Percentiles rank a stretch among this genome's conserved stretches.
These are phyloP conservation scores for Ecdyonurus torrentis DNA, from an alignment of 2,888 invertebrate species.

Conservation along the genomic window DNA sequence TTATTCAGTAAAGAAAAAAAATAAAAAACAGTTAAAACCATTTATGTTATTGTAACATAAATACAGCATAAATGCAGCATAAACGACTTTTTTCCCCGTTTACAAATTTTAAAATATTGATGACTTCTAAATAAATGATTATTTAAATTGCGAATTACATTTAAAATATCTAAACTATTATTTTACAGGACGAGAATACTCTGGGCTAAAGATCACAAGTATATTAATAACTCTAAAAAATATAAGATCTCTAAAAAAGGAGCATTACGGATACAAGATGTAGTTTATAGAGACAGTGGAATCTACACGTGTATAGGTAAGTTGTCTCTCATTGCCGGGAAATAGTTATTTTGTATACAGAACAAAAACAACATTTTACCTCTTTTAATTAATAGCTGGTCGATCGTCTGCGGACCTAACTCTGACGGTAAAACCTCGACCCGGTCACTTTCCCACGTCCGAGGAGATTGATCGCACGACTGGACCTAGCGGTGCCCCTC, in stretches of 20 bases:
- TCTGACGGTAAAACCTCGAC: constrained; percentile 60
- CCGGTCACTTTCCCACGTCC: constrained; percentile 62
- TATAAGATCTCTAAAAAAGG: constrained; percentile 80
- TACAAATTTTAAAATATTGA: too few relatives aligned
- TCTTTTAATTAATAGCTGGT: constrained; percentile 34
- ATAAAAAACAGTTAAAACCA: too few relatives aligned
- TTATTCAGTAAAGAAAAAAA: too few relatives aligned
- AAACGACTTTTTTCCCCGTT: too few relatives aligned
- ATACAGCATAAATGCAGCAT: too few relatives aligned
- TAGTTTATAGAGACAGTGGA: constrained; percentile 66
- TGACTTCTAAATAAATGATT: too few relatives aligned
- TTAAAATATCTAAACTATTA: too few relatives aligned
- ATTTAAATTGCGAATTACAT: too few relatives aligned
- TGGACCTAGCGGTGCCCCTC: constrained; percentile 7
- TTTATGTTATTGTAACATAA: too few relatives aligned
- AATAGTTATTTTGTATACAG: not conserved
- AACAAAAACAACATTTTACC: constrained; percentile 5
- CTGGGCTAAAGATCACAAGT: constrained; percentile 77
- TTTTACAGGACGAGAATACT: constrained; percentile 52
- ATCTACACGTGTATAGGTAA: constrained; percentile 66
- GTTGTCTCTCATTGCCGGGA: constrained; percentile 9
- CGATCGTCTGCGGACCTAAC: constrained; percentile 64
- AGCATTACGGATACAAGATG: constrained; percentile 66
- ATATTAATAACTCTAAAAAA: constrained; percentile 58
- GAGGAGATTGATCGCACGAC: constrained; percentile 45